These are phyloP conservation scores for Fulmarus glacialis DNA, from an alignment of 2,113 vertebrate genomes.

Conservation along the genomic window DNA sequence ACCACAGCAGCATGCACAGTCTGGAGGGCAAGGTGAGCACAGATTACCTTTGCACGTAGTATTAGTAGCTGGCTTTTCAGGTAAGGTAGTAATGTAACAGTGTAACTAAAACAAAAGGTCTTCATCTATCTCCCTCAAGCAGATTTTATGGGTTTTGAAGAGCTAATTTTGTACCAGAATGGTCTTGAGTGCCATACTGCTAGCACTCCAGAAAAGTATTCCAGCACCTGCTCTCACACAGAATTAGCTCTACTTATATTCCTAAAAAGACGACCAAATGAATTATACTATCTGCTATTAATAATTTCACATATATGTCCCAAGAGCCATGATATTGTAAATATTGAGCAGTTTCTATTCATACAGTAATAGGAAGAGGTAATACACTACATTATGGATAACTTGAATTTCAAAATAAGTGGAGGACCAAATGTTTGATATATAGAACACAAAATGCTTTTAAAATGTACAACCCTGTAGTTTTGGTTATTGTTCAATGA, in stretches of 20 bases:
- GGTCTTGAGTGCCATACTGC: constrained; percentile 1
- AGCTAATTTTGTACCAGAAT: constrained; percentile 20
- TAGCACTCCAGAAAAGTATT: constrained; percentile 27
- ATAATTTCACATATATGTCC: not conserved
- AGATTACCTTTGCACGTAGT: not conserved
- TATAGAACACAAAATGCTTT: not conserved
- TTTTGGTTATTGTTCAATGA: not conserved
- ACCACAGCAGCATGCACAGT: not conserved
- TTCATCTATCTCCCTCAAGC: not conserved
- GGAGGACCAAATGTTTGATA: not conserved
- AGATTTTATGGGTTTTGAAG: not conserved
- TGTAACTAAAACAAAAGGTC: not conserved
- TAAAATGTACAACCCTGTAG: not conserved
- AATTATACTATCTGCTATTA: constrained; percentile 6
- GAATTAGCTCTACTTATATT: constrained; percentile 19
- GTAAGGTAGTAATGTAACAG: not conserved
- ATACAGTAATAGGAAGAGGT: not conserved
- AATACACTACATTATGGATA: not conserved
- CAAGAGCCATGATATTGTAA: not conserved
- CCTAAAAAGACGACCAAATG: constrained; percentile 22
- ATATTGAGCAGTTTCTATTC: constrained; percentile 12
- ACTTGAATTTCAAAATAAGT: not conserved
- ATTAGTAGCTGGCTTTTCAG: not conserved
- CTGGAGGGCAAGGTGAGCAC: not conserved
- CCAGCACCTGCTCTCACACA: constrained; percentile 8